Percentiles rank a stretch among this genome's conserved stretches.
phyloP scores from a whole-genome alignment of 2,113 vertebrate species.

The Gymnorhina tibicen region DNA sequence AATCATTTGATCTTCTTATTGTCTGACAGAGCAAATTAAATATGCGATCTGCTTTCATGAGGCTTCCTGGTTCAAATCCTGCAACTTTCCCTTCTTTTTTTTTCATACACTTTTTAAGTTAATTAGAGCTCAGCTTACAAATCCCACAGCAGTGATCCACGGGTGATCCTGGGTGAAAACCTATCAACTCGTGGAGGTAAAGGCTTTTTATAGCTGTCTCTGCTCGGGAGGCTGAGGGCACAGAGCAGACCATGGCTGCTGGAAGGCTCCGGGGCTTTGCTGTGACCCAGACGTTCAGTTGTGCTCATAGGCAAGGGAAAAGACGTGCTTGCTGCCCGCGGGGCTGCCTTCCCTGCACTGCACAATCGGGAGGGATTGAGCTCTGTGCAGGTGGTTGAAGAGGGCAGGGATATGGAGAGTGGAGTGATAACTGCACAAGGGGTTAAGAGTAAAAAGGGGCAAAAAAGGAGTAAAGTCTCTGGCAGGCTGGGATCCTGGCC shows the following conservation, averaged over 20 bases:
- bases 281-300: rapidly evolving
- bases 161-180: neutral
- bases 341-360: rapidly evolving
- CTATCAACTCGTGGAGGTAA: neutral
- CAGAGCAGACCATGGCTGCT: neutral
- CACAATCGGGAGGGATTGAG: rapidly evolving
- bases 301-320: neutral
- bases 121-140: constrained; percentile 12
- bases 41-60: neutral
- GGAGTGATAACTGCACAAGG: neutral
- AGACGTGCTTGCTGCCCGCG: rapidly evolving
- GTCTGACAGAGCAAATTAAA: constrained; percentile 29
- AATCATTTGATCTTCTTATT: constrained; percentile 31
- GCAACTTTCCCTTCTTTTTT: neutral
- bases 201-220: neutral
- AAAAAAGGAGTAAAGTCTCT: neutral
- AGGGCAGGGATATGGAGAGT: neutral
- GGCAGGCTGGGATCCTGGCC: neutral
- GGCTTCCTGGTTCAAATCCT: neutral
- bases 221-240: neutral
- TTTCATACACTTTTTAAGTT: neutral
- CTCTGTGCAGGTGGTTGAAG: neutral
- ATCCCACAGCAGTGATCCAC: neutral
- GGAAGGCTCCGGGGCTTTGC: neutral
- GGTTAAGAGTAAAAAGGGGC: neutral